A percentile compares a stretch with the other conserved stretches of the same genome.
Conservation (phyloP, 2,888 invertebrate species). For the Hemistola chrysoprasaria region DNA sequence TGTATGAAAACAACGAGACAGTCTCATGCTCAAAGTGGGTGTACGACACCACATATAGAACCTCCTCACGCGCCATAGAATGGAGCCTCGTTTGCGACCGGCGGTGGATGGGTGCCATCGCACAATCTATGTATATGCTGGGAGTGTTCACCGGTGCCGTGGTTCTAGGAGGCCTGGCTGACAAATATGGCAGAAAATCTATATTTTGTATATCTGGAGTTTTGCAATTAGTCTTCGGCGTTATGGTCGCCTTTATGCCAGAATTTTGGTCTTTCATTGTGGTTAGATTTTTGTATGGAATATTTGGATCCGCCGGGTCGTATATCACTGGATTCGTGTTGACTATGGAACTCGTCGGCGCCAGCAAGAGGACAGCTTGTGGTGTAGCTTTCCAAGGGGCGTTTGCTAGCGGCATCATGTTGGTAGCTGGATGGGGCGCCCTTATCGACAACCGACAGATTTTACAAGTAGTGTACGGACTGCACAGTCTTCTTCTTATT, state of each 20-base stretch:
- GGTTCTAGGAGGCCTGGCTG: slow-evolving; percentile 90
- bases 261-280: slow-evolving; percentile 88
- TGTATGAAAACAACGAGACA: slow-evolving; percentile 68
- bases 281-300: slow-evolving; percentile 87
- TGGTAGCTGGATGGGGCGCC: slow-evolving; percentile 92
- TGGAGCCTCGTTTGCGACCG: slow-evolving; percentile 91
- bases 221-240: slow-evolving; percentile 86
- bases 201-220: slow-evolving; percentile 91
- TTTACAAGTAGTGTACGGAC: slow-evolving; percentile 90
- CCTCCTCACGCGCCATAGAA: slow-evolving; percentile 89
- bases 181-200: slow-evolving; percentile 90
- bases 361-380: slow-evolving; percentile 89
- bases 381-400: slow-evolving; percentile 90
- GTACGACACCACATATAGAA: slow-evolving; percentile 88
- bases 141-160: slow-evolving; percentile 93
- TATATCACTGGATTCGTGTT: slow-evolving; percentile 86
- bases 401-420: slow-evolving; percentile 91
- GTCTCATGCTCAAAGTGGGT: slow-evolving; percentile 81
- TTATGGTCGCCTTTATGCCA: slow-evolving; percentile 89
- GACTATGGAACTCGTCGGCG: slow-evolving; percentile 92
- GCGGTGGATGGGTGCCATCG: slow-evolving; percentile 91
- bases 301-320: slow-evolving; percentile 92
- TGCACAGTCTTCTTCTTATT: slow-evolving; percentile 87
- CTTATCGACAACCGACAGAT: slow-evolving; percentile 87
- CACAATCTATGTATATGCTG: slow-evolving; percentile 91